Conservation (phyloP, 2,888 invertebrate species). For the Chrysotoxum bicinctum region DNA sequence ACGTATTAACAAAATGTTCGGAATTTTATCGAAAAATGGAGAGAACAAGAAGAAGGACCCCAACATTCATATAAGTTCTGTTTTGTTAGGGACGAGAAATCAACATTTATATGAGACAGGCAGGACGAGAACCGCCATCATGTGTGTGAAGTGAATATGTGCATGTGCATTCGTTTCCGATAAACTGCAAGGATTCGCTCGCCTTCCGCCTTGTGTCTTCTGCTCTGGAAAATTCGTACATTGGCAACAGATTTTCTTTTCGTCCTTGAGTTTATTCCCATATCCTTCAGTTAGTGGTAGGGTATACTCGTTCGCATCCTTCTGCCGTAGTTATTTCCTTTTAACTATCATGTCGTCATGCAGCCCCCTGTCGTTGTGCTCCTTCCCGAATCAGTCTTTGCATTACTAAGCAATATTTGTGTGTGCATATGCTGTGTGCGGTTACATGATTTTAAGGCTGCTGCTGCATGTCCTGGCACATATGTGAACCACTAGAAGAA, state of each 20-base stretch:
- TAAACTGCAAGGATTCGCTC: conserved; percentile 67
- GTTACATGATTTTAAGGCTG: conserved; percentile 66
- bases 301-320: conserved; percentile 28
- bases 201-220: conserved; percentile 49
- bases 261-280: conserved; percentile 36
- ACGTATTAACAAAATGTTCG: conserved; percentile 72
- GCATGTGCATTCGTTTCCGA: conserved; percentile 62
- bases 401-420: conserved; percentile 68
- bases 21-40: conserved; percentile 65
- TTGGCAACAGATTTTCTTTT: conserved; percentile 71
- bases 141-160: conserved; percentile 22
- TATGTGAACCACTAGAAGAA: conserved; percentile 62
- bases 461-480: conserved; percentile 48
- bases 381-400: conserved; percentile 37
- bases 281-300: conserved; percentile 28
- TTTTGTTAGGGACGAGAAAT: conserved; percentile 42
- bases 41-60: conserved; percentile 38
- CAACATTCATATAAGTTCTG: conserved; percentile 23
- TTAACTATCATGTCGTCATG: not conserved
- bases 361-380: not conserved
- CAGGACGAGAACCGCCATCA: conserved; percentile 13
- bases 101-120: conserved; percentile 53
- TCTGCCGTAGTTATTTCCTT: conserved; percentile 51
- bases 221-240: conserved; percentile 67
- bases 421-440: conserved; percentile 64